phyloP scores from a whole-genome alignment of 2,797 vertebrate species.

The Heterohyrax brucei region DNA sequence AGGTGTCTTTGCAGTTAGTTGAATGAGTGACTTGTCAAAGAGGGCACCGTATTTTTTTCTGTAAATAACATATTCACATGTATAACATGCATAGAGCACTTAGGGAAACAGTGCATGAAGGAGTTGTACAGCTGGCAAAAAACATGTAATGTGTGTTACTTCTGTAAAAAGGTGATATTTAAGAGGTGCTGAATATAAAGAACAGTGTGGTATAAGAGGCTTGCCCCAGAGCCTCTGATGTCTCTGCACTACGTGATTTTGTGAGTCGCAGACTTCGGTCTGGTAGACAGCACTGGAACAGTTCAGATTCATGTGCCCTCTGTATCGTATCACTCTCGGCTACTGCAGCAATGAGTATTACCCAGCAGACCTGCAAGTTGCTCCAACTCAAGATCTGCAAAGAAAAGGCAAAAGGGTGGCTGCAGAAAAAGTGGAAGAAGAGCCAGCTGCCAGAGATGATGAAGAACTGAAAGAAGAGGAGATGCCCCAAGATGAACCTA shows the following conservation, averaged over 20 bases:
- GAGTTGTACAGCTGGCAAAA: too few relatives aligned
- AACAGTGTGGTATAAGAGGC: neutral
- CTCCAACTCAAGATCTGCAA: constrained; percentile 95
- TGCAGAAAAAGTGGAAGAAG: constrained; percentile 86
- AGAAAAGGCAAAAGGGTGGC: constrained; percentile 86
- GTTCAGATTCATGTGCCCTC: accelerated
- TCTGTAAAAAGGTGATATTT: neutral
- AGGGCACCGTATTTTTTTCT: too few relatives aligned
- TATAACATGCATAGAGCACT: too few relatives aligned
- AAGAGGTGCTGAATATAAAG: neutral
- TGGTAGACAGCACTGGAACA: neutral
- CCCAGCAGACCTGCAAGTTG: constrained; percentile 94
- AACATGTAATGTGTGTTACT: too few relatives aligned
- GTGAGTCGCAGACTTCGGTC: accelerated
- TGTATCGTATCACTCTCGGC: neutral
- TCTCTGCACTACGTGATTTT: neutral
- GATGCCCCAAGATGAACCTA: constrained; percentile 77
- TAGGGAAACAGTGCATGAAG: too few relatives aligned
- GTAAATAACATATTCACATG: too few relatives aligned
- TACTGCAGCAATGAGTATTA: constrained; percentile 96
- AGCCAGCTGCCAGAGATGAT: constrained; percentile 83
- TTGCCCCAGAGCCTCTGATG: neutral
- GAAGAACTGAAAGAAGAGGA: constrained; percentile 81
- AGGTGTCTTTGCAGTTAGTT: neutral
- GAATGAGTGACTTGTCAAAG: neutral